These are phyloP conservation scores for Alethe diademata DNA, from an alignment of 2,113 vertebrate genomes.

Conservation along the genomic window DNA sequence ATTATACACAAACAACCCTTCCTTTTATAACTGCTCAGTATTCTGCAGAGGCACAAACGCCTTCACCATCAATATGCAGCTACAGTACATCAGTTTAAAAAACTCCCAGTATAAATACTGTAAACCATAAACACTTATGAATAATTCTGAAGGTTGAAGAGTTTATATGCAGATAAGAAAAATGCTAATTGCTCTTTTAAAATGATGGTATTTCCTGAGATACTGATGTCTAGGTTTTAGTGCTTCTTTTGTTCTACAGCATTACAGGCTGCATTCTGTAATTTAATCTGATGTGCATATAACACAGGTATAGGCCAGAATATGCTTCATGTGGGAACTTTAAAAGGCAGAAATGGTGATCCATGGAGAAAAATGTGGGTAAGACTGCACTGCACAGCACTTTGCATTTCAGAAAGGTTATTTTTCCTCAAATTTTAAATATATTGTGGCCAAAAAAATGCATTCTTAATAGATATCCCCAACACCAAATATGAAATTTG, in stretches of 20 bases:
- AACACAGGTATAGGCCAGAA: background rate
- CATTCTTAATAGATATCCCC: background rate
- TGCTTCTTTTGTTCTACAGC: constrained; percentile 35
- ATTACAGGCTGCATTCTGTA: background rate
- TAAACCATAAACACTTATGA: background rate
- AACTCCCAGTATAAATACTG: background rate
- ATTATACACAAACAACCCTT: background rate
- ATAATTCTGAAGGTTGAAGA: constrained; percentile 44
- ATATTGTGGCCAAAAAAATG: background rate
- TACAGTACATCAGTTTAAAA: background rate
- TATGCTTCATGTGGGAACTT: constrained; percentile 5
- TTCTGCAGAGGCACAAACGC: background rate
- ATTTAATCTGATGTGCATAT: constrained; percentile 39
- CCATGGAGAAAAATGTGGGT: background rate
- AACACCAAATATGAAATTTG: background rate
- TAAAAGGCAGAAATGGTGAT: background rate
- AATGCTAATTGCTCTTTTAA: constrained; percentile 29
- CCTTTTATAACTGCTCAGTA: background rate
- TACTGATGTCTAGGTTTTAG: constrained; percentile 20
- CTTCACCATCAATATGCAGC: background rate
- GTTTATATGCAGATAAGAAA: constrained; percentile 29
- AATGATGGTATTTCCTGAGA: constrained; percentile 10
- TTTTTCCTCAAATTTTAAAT: background rate
- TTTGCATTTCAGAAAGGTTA: background rate
- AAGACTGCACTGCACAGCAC: background rate